Percentiles rank a stretch among this genome's conserved stretches.
These are phyloP conservation scores for Chrysodeixis includens DNA, from an alignment of 2,888 invertebrate species.

Conservation along the genomic window DNA sequence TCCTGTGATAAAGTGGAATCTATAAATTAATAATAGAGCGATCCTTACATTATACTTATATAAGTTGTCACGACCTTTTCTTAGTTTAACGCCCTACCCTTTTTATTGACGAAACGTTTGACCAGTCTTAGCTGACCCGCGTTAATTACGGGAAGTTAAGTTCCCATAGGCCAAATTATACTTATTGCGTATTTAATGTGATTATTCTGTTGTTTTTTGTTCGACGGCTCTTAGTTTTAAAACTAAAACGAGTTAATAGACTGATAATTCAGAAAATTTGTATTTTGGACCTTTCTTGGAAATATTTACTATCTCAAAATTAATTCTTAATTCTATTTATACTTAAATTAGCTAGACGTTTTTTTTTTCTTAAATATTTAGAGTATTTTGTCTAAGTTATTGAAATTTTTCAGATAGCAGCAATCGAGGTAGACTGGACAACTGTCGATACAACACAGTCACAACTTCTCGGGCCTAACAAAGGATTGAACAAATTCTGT, in stretches of 20 bases:
- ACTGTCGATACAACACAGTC: not conserved
- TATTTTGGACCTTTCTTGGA: too few relatives aligned
- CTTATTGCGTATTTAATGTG: conserved; percentile 27
- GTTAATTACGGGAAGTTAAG: conserved; percentile 21
- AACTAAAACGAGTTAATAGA: too few relatives aligned
- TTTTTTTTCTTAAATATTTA: too few relatives aligned
- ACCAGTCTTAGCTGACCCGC: conserved; percentile 38
- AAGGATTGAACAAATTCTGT: conserved; percentile 6
- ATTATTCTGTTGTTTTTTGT: conserved; percentile 33
- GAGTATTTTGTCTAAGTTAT: too few relatives aligned
- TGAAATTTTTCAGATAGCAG: not conserved
- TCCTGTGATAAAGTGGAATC: too few relatives aligned
- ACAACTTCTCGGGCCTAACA: not conserved
- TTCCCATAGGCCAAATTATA: conserved; percentile 33
- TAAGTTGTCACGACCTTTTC: conserved; percentile 14
- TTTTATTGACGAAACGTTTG: conserved; percentile 25
- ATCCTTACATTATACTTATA: not conserved
- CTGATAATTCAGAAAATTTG: too few relatives aligned
- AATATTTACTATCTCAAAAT: too few relatives aligned
- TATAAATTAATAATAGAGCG: too few relatives aligned
- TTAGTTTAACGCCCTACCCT: conserved; percentile 33
- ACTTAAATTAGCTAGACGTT: too few relatives aligned
- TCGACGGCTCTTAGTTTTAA: not conserved
- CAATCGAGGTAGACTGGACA: not conserved
- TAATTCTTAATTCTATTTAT: too few relatives aligned